Evolutionary conservation across 2,797 vertebrate genomes (phyloP).

Genomic region (Spea hammondii): DNA sequence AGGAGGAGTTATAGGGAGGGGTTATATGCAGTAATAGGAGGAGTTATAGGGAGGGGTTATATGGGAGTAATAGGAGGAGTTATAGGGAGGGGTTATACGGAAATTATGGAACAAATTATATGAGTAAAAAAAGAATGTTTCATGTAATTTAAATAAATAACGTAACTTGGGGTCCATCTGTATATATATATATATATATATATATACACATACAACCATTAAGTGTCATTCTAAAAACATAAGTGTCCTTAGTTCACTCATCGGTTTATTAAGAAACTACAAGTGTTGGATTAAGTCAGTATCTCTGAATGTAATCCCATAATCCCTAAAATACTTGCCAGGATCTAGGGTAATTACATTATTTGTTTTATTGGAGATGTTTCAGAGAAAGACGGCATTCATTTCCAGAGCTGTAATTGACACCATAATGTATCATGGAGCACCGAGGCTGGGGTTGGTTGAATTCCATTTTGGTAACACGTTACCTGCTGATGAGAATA

Average conservation of each 20-base stretch:
- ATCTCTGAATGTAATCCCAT: slow-evolving; percentile 7
- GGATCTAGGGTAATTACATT: slow-evolving; percentile 12
- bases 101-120: too few relatives aligned
- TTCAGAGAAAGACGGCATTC: background rate
- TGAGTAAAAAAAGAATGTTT: background rate
- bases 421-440: background rate
- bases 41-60: too few relatives aligned
- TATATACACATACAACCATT: too few relatives aligned
- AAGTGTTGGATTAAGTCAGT: slow-evolving; percentile 2
- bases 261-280: background rate
- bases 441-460: background rate
- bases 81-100: background rate
- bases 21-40: too few relatives aligned
- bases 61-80: too few relatives aligned
- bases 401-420: background rate
- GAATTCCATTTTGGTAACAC: too few relatives aligned
- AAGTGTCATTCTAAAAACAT: background rate
- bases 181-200: too few relatives aligned
- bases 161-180: too few relatives aligned
- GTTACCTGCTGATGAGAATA: too few relatives aligned
- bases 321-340: slow-evolving; percentile 8
- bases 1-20: too few relatives aligned
- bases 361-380: background rate
- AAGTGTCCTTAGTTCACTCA: background rate
- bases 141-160: background rate